phyloP scores from a whole-genome alignment of 1,140 invertebrate species.

The Anagrus nilaparvatae region DNA sequence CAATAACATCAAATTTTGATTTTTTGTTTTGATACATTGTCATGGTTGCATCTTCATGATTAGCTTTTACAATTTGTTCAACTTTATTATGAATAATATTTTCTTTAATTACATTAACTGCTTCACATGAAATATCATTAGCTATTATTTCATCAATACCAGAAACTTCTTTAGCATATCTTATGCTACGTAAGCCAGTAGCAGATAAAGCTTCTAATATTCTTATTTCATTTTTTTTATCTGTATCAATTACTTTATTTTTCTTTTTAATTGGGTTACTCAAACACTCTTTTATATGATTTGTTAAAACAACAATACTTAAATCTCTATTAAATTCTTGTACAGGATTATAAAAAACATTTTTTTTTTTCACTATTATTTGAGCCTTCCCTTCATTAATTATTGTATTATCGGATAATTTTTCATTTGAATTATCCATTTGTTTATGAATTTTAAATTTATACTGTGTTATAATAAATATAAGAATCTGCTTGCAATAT shows the following conservation, averaged over 20 bases:
- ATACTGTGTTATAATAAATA: too few relatives aligned
- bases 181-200: constrained; percentile 86
- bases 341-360: constrained; percentile 95
- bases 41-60: constrained; percentile 71
- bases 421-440: too few relatives aligned
- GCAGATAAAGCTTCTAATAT: constrained; percentile 93
- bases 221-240: constrained; percentile 46
- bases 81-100: constrained; percentile 78
- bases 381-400: constrained; percentile 68
- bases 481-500: too few relatives aligned
- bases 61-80: constrained; percentile 59
- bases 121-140: constrained; percentile 86
- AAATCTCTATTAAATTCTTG: constrained; percentile 96
- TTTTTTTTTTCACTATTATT: constrained; percentile 52
- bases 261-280: constrained; percentile 19
- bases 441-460: too few relatives aligned
- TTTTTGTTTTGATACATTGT: constrained; percentile 71
- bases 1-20: constrained; percentile 78
- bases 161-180: constrained; percentile 91
- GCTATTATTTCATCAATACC: constrained; percentile 75
- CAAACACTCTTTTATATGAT: constrained; percentile 30
- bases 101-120: constrained; percentile 74
- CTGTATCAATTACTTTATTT: constrained; percentile 17
- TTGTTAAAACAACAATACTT: constrained; percentile 39
- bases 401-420: too few relatives aligned